Base-by-base conservation (phyloP, 37 sponge, comb jelly and placozoan genomes). In the Agelas oroides region DNA sequence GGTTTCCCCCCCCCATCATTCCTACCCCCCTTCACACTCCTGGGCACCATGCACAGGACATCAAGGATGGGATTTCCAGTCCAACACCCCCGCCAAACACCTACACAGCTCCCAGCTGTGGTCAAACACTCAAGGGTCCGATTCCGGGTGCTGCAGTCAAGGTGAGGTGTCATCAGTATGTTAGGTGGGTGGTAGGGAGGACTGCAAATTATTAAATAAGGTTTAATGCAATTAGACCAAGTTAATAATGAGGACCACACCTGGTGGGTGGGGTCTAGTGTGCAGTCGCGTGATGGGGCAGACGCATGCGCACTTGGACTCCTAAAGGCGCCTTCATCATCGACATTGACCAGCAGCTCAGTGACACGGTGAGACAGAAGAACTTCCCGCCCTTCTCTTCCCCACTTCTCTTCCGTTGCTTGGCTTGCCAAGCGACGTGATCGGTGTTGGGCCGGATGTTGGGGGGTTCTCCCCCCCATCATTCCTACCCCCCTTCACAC, bases 151-250 rank as follows among this genome's bases (percentile, higher is more conserved):
- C 46, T 8, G 3, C 46, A 46, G 3, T 8, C 46, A 12, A 46
- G 46, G 46, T 12, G 46, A 46, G 8, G 46, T 46, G 3, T 12
- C 8, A 46, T 46, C 8, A 8, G 8, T 3, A 12, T 46, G 46
- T 8, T 35, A 25, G 21, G 24, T 39, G 18, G 25, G 20, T 24
- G 19, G 21, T 35, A 17, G 35, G 41, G 72, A 71, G 72, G 46
- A 71, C 37, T n/a, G 72, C 41, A 71, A 39, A 24, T 39, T 35
- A 39, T 71, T 71, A 71, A 71, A n/a, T 71, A 39, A 37, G 72
- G 72, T 71, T 71, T 71, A 39, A 71, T 40, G 40, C 18, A 71
- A 25, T 71, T 71, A 71, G 72, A 71, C 72, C 72, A 39, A 39
- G 72, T 71, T 71, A 71, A 71, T 39, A 71, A 23, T 18, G 72